These are phyloP conservation scores for Globodera rostochiensis DNA, from an alignment of 1,140 invertebrate genomes.

Conservation along the genomic window DNA sequence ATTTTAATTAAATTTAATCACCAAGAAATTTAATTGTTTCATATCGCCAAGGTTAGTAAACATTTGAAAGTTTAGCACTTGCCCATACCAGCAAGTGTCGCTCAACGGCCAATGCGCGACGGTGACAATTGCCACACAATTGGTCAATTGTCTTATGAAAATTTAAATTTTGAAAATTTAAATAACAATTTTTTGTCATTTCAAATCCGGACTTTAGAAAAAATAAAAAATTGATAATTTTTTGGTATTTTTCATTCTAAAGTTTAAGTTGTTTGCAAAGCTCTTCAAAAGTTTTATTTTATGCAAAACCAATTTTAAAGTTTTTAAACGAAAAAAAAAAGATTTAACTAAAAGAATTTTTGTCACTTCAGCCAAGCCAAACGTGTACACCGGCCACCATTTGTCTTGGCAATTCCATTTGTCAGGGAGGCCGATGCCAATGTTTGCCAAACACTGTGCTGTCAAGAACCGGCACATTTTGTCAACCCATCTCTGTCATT, in stretches of 20 bases:
- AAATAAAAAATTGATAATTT: too few species aligned
- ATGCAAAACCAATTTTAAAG: too few species aligned
- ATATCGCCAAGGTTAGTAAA: too few species aligned
- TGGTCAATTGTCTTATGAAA: not conserved
- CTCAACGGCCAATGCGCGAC: constrained; percentile 53
- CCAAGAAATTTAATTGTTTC: too few species aligned
- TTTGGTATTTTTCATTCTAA: too few species aligned
- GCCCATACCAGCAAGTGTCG: constrained; percentile 39
- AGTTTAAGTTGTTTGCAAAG: too few species aligned
- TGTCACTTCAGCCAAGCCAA: constrained; percentile 33
- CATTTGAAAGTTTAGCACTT: constrained; percentile 16
- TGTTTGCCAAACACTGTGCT: constrained; percentile 52
- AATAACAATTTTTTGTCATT: too few species aligned
- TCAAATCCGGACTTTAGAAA: too few species aligned
- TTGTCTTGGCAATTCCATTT: constrained; percentile 48
- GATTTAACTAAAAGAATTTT: not conserved
- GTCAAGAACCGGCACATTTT: constrained; percentile 29
- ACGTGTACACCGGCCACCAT: constrained; percentile 37
- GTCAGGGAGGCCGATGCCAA: constrained; percentile 43
- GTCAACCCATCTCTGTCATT: constrained; percentile 47
- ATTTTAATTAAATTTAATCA: too few species aligned
- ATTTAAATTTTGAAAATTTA: too few species aligned
- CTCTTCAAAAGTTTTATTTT: too few species aligned
- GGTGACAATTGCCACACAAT: constrained; percentile 50
- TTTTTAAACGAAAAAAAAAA: too few species aligned